Evolutionary conservation across 2,888 invertebrate genomes (phyloP).

Genomic region (Rhingia campestris): DNA sequence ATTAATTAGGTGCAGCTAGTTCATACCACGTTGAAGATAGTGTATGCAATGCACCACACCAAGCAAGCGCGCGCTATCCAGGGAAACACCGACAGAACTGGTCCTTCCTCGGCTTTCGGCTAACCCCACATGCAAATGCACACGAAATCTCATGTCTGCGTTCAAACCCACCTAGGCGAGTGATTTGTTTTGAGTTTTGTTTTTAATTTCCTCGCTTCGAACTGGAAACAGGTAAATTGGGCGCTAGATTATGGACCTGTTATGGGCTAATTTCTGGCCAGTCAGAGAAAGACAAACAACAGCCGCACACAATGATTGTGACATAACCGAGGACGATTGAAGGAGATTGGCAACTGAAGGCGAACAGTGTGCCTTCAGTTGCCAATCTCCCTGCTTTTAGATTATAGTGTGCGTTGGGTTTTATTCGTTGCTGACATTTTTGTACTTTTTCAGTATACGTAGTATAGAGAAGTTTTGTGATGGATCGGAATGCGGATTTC

Average conservation of each 20-base stretch:
- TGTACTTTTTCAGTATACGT: no score
- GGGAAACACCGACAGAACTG: conserved; percentile 23
- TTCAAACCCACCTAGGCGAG: conserved; percentile 45
- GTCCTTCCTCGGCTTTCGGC: conserved; percentile 33
- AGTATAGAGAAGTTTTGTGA: no score
- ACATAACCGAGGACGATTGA: conserved; percentile 60
- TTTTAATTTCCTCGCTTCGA: conserved; percentile 34
- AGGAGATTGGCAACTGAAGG: conserved; percentile 28
- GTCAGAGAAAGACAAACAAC: conserved; percentile 32
- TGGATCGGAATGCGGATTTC: no score
- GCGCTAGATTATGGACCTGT: conserved; percentile 63
- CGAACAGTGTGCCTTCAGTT: conserved; percentile 27
- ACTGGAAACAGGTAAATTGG: conserved; percentile 55
- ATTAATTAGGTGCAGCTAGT: conserved; percentile 65
- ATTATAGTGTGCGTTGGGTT: conserved; percentile 39
- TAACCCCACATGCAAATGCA: conserved; percentile 44
- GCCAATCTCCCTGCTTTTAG: background rate
- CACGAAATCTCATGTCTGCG: conserved; percentile 21
- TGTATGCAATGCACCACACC: background rate
- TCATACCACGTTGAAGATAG: conserved; percentile 10
- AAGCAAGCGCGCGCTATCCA: conserved; percentile 3
- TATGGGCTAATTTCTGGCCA: conserved; percentile 55
- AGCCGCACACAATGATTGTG: conserved; percentile 50
- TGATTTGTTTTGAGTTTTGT: conserved; percentile 50
- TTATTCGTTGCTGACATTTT: background rate